phyloP scores from a whole-genome alignment of 1,140 invertebrate genomes.

The Arctopsyche grandis region DNA sequence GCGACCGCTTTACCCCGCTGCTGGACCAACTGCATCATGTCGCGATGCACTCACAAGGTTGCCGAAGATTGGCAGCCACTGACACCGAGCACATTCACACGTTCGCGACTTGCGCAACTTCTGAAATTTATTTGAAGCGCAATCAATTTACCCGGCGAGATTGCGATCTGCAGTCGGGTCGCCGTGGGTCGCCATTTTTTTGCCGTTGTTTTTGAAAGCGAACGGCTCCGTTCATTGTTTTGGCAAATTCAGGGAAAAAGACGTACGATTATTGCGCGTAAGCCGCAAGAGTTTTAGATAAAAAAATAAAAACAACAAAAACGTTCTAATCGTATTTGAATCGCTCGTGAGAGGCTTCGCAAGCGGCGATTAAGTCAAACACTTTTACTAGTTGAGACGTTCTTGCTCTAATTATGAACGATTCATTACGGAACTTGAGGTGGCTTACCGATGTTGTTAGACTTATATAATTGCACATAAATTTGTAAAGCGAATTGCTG shows the following conservation, averaged over 20 bases:
- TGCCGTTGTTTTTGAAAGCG: too few species aligned
- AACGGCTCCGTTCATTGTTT: too few species aligned
- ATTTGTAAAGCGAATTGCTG: too few species aligned
- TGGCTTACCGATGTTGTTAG: background rate
- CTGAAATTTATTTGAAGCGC: too few species aligned
- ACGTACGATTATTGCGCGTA: too few species aligned
- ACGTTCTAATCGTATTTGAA: background rate
- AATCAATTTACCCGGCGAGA: background rate
- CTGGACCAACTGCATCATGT: slow-evolving; percentile 28
- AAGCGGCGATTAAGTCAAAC: too few species aligned
- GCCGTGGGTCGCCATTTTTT: background rate
- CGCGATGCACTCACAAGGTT: background rate
- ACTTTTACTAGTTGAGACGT: background rate
- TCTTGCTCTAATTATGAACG: slow-evolving; percentile 1
- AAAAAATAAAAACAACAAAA: background rate
- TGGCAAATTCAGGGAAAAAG: too few species aligned
- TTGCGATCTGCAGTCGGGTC: background rate
- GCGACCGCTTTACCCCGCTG: slow-evolving; percentile 23
- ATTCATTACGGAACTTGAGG: background rate
- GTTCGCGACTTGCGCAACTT: too few species aligned
- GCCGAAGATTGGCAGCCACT: background rate
- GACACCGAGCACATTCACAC: too few species aligned
- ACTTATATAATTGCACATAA: background rate
- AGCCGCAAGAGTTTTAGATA: too few species aligned
- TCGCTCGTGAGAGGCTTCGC: background rate